phyloP scores from a whole-genome alignment of 2,113 vertebrate species.

The Lepisosteus oculatus region DNA sequence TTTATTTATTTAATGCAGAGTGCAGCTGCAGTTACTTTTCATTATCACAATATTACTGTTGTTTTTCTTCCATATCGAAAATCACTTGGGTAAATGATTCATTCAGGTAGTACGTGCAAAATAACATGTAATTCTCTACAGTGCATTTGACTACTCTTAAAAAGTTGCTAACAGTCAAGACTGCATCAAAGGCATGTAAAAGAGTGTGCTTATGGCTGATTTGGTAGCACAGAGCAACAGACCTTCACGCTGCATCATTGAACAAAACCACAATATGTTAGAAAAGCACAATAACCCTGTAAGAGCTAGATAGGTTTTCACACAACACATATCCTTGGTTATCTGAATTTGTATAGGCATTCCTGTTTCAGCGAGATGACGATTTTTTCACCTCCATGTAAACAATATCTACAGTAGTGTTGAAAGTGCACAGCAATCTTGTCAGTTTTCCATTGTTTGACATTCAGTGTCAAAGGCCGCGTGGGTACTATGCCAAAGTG shows the following conservation, averaged over 20 bases:
- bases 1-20: constrained; percentile 4
- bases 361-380: not conserved
- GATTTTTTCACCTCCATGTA: constrained; percentile 9
- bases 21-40: not conserved
- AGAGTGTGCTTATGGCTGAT: not conserved
- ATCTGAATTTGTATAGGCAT: not conserved
- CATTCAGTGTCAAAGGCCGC: constrained; percentile 8
- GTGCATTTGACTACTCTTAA: not conserved
- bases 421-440: not conserved
- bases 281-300: constrained; percentile 19
- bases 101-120: not conserved
- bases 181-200: not conserved
- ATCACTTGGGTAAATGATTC: too few species aligned
- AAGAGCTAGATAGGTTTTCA: not conserved
- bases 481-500: constrained; percentile 50
- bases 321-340: not conserved
- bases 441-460: constrained; percentile 3
- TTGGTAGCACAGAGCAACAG: not conserved
- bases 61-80: not conserved
- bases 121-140: not conserved
- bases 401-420: constrained; percentile 12
- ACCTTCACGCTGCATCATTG: not conserved
- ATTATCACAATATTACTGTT: not conserved
- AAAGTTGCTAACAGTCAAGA: constrained; percentile 15
- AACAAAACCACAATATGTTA: constrained; percentile 13